Evolutionary conservation across 2,888 invertebrate species (phyloP), one percentile per base, ranked within the genome.

Genomic region (Melipona bicolor): DNA sequence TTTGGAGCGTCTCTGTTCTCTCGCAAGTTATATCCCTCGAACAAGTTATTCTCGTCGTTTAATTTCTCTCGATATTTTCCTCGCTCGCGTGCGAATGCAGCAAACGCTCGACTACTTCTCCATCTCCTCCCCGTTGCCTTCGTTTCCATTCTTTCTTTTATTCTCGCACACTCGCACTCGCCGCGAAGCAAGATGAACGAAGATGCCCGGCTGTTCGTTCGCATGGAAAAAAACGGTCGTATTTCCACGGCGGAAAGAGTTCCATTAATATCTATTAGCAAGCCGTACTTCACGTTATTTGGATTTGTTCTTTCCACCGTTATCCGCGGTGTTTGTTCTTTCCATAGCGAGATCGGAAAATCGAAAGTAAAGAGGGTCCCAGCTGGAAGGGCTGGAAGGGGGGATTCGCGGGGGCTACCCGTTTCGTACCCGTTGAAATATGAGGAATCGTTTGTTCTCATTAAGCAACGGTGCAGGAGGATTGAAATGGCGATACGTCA

Each of bases 221-320:
- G 83, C 76, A 71, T 32, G 36, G 36, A 65, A 64, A 85, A 43
- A 9, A 88, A 77, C 68, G 61, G 78, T 54, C 69, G 78, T 78
- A 83, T 89, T 89, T 83, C 59, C 74, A 85, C 74, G 83, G 71
- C 82, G 68, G 81, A 80, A 81, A 70, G 80, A 77, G 81, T 83
- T 82, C 85, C 90, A 90, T 90, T 90, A 90, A 90, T 90, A 89
- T 89, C 90, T 88, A 90, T 90, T 90, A 90, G 89, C 79, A 78
- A 80, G 65, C 81, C 78, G 76, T 83, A 81, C 85, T 89, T 81
- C 76, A 86, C 83, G 85, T 87, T 75, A 61, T 79, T 81, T 71
- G 81, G 76, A 86, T 90, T 90, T 83, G 62, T 74, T 77, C 72
- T 74, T 70, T 72, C 69, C 36, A 32, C 75, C 59, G 4, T 68